Conservation (phyloP, 2,113 vertebrate species). For the Centropus unirufus region DNA sequence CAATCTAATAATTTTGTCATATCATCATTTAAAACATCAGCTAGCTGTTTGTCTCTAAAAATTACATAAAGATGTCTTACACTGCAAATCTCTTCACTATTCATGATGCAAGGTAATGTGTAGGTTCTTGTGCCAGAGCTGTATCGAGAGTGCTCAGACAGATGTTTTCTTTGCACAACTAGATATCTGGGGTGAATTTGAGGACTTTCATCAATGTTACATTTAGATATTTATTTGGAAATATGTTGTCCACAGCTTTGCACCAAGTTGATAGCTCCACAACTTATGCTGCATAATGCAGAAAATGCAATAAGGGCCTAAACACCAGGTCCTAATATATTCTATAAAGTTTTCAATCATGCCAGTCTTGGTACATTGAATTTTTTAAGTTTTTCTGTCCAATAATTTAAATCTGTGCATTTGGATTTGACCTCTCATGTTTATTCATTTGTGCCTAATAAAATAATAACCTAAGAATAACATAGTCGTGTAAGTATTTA, state of each 20-base stretch:
- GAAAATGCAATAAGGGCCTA: not conserved
- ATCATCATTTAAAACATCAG: conserved; percentile 8
- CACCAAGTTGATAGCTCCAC: accelerated
- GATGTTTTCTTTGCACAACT: not conserved
- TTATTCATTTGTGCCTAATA: not conserved
- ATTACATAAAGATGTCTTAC: not conserved
- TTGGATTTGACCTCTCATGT: not conserved
- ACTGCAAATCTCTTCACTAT: not conserved
- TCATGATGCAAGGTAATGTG: not conserved
- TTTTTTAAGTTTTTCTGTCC: not conserved
- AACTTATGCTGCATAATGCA: not conserved
- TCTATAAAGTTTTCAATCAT: not conserved
- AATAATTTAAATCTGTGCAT: not conserved
- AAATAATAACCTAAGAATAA: not conserved
- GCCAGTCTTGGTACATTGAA: not conserved
- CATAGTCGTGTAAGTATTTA: not conserved
- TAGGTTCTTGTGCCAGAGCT: not conserved
- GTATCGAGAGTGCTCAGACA: not conserved
- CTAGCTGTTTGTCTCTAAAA: not conserved
- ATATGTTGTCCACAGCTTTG: not conserved
- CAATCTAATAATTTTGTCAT: not conserved
- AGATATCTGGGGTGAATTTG: not conserved
- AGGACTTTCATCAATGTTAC: not conserved
- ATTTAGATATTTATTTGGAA: not conserved
- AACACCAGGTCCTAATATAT: not conserved